Evolutionary conservation across 2,797 vertebrate genomes (phyloP).

Genomic region (Cossypha dichroa): DNA sequence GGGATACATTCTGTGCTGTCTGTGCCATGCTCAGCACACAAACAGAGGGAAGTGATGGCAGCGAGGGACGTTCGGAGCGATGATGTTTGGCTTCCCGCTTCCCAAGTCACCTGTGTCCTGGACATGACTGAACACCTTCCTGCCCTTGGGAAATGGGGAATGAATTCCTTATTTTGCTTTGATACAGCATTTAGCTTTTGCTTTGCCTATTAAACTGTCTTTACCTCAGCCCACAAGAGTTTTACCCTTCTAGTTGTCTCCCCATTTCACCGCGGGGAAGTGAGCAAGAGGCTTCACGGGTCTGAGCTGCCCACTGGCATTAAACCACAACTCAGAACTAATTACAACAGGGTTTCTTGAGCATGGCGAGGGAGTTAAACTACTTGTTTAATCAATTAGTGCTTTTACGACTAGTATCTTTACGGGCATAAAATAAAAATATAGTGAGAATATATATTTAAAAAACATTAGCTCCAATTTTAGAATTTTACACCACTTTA

Average conservation of each 20-base stretch:
- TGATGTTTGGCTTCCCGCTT: background rate
- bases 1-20: rapidly evolving
- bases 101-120: background rate
- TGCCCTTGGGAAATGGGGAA: background rate
- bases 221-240: background rate
- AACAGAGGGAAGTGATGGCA: rapidly evolving
- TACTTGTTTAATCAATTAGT: background rate
- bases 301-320: background rate
- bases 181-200: rapidly evolving
- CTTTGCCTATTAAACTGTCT: background rate
- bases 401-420: background rate
- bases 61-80: rapidly evolving
- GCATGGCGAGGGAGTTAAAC: background rate
- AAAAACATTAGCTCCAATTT: background rate
- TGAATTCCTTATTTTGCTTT: background rate
- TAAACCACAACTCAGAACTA: background rate
- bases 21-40: rapidly evolving
- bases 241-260: background rate
- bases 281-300: rapidly evolving
- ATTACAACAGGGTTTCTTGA: background rate
- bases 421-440: background rate
- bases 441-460: background rate
- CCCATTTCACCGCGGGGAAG: background rate
- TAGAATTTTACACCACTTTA: background rate
- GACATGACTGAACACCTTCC: background rate